Base-by-base conservation (phyloP, 2,888 invertebrate species). In the Linnaemya vulpina region DNA sequence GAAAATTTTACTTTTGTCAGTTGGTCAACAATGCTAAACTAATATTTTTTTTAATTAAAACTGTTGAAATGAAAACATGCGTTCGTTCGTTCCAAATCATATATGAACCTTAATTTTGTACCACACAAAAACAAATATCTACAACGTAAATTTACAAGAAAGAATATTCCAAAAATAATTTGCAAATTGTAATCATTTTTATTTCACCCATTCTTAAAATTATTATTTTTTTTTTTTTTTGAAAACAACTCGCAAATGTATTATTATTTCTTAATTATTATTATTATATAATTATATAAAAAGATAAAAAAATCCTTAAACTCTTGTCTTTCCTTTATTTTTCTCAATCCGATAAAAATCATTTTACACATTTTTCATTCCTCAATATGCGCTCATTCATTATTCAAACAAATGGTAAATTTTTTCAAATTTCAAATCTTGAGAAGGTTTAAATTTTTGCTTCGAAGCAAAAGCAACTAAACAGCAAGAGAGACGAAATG, bases 261-360 rank as follows among this genome's bases (percentile, higher is more conserved):
- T 88, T 88, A 88, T 90, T 90, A 90, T 90, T 91, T 91, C 90
- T 89, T 90, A 90, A 91, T 91, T 91, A 91, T 91, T 90, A 90
- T 90, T 89, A 89, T 88, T 88, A 88, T 89, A 91, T 91, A 91
- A 91, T 91, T 91, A 91, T 87, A 88, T 90, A 91, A 90, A 90
- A 90, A 89, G 90, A 88, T 89, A 88, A 90, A 90, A 89, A 90
- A 90, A 86, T 65, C 70, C 70, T 70, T 46, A 62, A 79, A 80
- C 65, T 63, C 81, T 65, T 78, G 82, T 85, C 65, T 85, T 74
- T 81, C 38, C 70, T 46, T 84, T 76, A 53, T 43, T 22, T 63
- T 7, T 51, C 49, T 62, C 43, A 30, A 70, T 63, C 49, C 17
- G 53, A 67, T 25, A 22, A 35, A 49, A 25, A 35, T 78, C 22